Conservation (phyloP, 1,140 invertebrate species). For the Drosophila nikananu region DNA sequence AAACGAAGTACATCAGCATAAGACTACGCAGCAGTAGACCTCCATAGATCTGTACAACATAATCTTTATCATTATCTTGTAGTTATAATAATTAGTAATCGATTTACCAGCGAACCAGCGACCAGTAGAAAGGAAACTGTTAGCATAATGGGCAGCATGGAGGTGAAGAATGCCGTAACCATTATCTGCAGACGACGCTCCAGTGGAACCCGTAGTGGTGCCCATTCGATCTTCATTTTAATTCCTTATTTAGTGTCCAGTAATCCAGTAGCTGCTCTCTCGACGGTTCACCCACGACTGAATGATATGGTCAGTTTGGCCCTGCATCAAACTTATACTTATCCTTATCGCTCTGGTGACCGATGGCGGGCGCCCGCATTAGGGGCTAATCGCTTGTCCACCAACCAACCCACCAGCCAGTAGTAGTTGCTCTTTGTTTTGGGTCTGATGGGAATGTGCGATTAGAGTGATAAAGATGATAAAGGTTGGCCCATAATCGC, state of each 20-base stretch:
- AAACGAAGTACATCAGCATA: conserved; percentile 42
- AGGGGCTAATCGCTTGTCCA: conserved; percentile 21
- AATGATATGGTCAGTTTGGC: conserved; percentile 30
- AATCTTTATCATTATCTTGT: background rate
- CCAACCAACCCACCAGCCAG: conserved; percentile 1
- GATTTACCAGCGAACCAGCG: conserved; percentile 30
- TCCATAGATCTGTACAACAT: conserved; percentile 42
- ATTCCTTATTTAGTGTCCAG: background rate
- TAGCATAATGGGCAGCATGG: conserved; percentile 25
- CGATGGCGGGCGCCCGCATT: conserved; percentile 26
- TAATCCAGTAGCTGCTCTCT: conserved; percentile 20
- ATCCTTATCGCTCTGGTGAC: conserved; percentile 27
- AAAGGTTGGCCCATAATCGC: conserved; percentile 8
- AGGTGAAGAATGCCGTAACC: conserved; percentile 34
- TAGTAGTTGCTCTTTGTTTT: conserved; percentile 13
- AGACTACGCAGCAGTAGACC: conserved; percentile 43
- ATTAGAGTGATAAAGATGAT: conserved; percentile 36
- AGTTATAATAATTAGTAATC: background rate
- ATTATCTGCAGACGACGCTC: conserved; percentile 28
- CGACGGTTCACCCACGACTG: conserved; percentile 34
- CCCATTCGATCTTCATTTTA: conserved; percentile 45
- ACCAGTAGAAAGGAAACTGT: conserved; percentile 22
- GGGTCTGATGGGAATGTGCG: conserved; percentile 22
- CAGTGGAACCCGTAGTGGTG: conserved; percentile 33
- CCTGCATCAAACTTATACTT: conserved; percentile 31